Base-by-base conservation (phyloP, 2,797 vertebrate species). In the Falco concolor region DNA sequence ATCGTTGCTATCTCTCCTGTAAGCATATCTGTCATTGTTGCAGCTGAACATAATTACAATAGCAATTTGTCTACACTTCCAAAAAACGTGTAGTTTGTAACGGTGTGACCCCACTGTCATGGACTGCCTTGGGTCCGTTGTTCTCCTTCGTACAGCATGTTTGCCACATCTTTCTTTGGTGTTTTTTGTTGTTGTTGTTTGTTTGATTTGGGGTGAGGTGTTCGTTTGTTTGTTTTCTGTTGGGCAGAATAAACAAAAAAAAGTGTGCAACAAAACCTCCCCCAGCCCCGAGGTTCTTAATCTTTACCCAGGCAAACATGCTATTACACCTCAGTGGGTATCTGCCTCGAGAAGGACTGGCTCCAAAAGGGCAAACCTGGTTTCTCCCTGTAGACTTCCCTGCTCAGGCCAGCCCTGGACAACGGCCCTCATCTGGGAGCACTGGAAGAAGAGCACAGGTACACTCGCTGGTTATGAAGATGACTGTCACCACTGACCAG, bases 401-500 rank as follows among this genome's bases (percentile, higher is more conserved):
- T 1, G 0, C 63, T 68, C 61, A 47, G 21, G 11, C 16, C 63
- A 86, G 28, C 10, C 36, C 50, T 69, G 65, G 17, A 6, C 28
- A 34, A 28, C 47, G 22, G 12, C 32, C 32, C 53, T 74, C 40
- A 34, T 21, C 24, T 36, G 49, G n/a, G 32, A 68, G 32, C 45
- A 30, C 30, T n/a, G 34, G 34, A 38, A 53, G 20, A 73, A 44
- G 32, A 42, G n/a, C 30, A 18, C 1, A 2, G 27, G 7, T 27
- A 67, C 1, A 0, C 42, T 36, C 2, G 0, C 25, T 65, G 1
- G 0, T 25, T 53, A 10, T 3, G 15, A 80, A 45, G 40, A 25
- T 0, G 5, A 14, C 25, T 15, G 5, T 54, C 30, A 34, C 25
- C n/a, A 13, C 6, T 25, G 44, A 73, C 22, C 14, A 30, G 15